Base-by-base conservation (phyloP, 1,140 invertebrate genomes). In the Odontomachus brunneus region DNA sequence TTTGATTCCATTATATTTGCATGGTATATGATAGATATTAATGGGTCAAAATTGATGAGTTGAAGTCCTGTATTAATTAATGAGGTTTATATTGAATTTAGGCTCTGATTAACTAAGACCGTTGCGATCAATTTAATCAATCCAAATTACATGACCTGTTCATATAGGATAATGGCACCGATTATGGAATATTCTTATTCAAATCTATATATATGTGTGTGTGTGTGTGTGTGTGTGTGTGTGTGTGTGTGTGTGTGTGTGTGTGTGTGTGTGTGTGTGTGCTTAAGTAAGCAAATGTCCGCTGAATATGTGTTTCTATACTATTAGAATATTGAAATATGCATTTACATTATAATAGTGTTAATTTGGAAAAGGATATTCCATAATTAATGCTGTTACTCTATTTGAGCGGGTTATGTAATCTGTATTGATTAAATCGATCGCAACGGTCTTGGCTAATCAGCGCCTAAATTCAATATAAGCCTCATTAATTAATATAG, bases 31-130 rank as follows among this genome's bases (percentile, higher is more conserved):
- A 24, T 22, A 17, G 17, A 62, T 60, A n/a, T 60, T 60, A 26
- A 17, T 12, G 0, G n/a, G 22, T 57, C 12, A 55, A 51, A 3
- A 76, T 76, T 15, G 44, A 78, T 3, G 29, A n/a, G 59, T n/a
- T 24, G 9, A 75, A 15, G 49, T 15, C 0, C 26, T 14, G 22
- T 5, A 17, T 66, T 55, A 76, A 66, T 76, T 15, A 38, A 53
- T 26, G 17, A 76, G n/a, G 29, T 11, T 53, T 38, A 53, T 65
- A 44, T 44, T 44, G 11, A 65, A 65, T n/a, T 65, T 75, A 48
- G 3, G 15, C 22, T 15, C 14, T 53, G 29, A 66, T 66, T 38
- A 51, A 5, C 38, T 0, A 0, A 12, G 19, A 24, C 0, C 9
- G 24, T 66, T 14, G 11, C 11, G 17, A 53, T 66, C 2, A 19